Base-by-base conservation (phyloP, 2,888 invertebrate species). In the Eristalis intricaria region DNA sequence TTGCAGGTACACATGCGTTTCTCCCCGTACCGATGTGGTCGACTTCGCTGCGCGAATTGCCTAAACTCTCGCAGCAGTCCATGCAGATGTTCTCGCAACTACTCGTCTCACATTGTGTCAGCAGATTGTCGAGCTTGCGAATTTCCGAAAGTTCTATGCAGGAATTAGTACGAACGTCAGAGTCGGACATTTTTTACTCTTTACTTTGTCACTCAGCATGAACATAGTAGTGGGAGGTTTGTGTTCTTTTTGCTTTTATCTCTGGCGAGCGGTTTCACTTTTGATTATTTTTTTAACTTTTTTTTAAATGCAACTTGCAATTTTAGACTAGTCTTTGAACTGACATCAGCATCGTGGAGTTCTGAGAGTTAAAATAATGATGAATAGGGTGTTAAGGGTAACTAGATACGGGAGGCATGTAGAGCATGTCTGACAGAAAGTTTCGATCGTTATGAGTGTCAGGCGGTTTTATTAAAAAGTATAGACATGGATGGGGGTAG, bases 111-210 rank as follows among this genome's bases (percentile, higher is more conserved):
- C 90, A 90, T 88, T 90, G 90, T 61, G 90, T 90, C 76, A 90
- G 84, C 22, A 90, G 89, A 80, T 89, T 89, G 88, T 90, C 90
- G 70, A 90, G 88, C 77, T 90, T 90, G 60, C 90, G 89, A 61
- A 90, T 90, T 87, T 90, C 90, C 38, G 90, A 89, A 63, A 90
- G 86, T 89, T 90, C 90, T 89, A 90, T 90, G 84, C 90, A 90
- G 61, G 90, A 90, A 89, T 90, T 90, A 65, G 90, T 90, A 81
- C 89, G 89, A 75, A 90, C 88, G 89, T 89, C 90, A 74, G 89
- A 89, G 83, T 90, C 90, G 80, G 90, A 90, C 90, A 90, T 90
- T 89, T 80, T 90, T 89, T 88, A 76, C 75, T 50, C 63, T 76
- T 87, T 56, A 76, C 84, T 73, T 84, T 79, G 69, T 70, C 79